Evolutionary conservation across 2,113 vertebrate genomes (phyloP), one percentile per base, ranked within the genome.

Genomic region (Amphiprion ocellaris): DNA sequence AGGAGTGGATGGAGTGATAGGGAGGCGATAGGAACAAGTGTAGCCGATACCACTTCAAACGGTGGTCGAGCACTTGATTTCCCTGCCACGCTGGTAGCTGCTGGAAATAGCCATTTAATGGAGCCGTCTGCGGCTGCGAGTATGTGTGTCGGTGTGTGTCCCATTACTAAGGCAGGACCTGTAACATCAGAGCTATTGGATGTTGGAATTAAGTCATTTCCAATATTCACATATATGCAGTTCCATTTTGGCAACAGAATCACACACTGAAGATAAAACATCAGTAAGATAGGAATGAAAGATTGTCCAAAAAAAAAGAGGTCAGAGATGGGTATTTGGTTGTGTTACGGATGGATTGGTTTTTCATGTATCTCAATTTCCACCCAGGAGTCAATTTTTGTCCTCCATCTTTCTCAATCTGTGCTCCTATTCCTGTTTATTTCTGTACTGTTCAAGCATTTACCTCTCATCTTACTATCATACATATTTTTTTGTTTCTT

Each of bases 31-130:
- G 80, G 84, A 81, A 79, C 59, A 64, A 83, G 71, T 78, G 67
- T 79, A 56, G 82, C 82, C 56, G 78, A 88, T 76, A 69, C 15
- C 19, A 90, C 87, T 88, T 91, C 85, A 90, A 91, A 91, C 77
- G 68, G 33, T 64, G 73, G 71, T 61, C 26, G 59, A 67, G 75
- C 10, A 15, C 73, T 81, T 81, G 84, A 89, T 89, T 84, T 74
- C 37, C 66, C 28, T 17, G 21, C 55, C 21, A 21, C 0, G 14
- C 69, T 5, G 11, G 71, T 70, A 63, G 67, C 76, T 46, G 68
- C 73, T 66, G 69, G 82, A 82, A 86, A 88, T 69, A 4, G 61
- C 59, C 8, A 14, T 81, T 89, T 70, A 84, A 82, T 81, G 62
- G 69, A 76, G 62, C 52, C 1, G 9, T 23, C 14, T 74, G 67